These are phyloP conservation scores for Lepilemur septentrionalis DNA, from an alignment of 2,797 vertebrate genomes.

Conservation along the genomic window DNA sequence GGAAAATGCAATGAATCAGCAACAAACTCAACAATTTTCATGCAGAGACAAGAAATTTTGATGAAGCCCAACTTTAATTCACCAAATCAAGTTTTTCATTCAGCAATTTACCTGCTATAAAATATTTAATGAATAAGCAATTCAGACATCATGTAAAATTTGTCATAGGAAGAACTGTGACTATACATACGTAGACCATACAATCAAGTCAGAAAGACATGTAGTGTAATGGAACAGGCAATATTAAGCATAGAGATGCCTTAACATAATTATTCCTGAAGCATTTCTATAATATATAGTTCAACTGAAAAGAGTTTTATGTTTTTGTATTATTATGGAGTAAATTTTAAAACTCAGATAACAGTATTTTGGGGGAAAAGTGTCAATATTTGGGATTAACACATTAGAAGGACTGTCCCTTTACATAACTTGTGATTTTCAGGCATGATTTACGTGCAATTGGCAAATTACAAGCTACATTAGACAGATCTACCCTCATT, in stretches of 20 bases:
- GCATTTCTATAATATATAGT: background rate
- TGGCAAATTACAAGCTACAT: constrained; percentile 57
- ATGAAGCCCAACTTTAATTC: constrained; percentile 70
- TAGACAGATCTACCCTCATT: constrained; percentile 25
- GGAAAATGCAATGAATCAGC: constrained; percentile 65
- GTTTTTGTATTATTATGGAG: background rate
- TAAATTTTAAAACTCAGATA: background rate
- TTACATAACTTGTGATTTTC: constrained; percentile 30
- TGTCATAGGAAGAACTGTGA: constrained; percentile 58
- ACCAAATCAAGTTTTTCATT: constrained; percentile 63
- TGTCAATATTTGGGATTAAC: background rate
- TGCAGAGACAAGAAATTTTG: constrained; percentile 63
- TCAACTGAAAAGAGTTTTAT: background rate
- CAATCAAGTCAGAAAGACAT: background rate
- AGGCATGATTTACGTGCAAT: constrained; percentile 9
- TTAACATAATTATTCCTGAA: background rate
- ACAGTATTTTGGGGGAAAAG: background rate
- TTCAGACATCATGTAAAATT: constrained; percentile 48
- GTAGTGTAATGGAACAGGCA: background rate
- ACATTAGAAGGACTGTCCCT: background rate
- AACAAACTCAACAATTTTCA: constrained; percentile 71
- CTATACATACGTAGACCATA: background rate
- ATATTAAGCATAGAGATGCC: background rate
- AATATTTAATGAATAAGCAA: constrained; percentile 68
- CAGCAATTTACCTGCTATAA: constrained; percentile 68